phyloP scores from a whole-genome alignment of 2,888 invertebrate genomes.

The Endotricha flammealis region DNA sequence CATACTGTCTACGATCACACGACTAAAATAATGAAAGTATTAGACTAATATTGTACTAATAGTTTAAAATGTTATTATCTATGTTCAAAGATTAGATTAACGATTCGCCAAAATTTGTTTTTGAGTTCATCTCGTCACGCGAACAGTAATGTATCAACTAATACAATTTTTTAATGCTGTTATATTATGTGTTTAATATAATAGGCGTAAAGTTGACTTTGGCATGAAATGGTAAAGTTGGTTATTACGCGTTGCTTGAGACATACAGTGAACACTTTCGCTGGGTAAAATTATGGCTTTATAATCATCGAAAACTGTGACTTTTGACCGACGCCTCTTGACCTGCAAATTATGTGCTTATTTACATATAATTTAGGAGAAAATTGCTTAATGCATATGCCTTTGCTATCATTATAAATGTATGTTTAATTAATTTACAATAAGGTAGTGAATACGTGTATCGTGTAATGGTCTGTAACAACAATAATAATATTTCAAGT shows the following conservation, averaged over 20 bases:
- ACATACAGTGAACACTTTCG: slow-evolving; percentile 36
- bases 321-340: slow-evolving; percentile 38
- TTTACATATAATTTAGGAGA: slow-evolving; percentile 15
- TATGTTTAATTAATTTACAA: too few species aligned
- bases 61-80: slow-evolving; percentile 33
- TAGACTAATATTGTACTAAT: slow-evolving; percentile 34
- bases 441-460: too few species aligned
- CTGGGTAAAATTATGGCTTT: slow-evolving; percentile 40
- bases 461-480: too few species aligned
- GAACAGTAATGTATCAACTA: slow-evolving; percentile 21
- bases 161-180: neutral
- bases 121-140: slow-evolving; percentile 42
- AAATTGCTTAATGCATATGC: too few species aligned
- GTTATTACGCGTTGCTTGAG: slow-evolving; percentile 10
- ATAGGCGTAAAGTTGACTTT: neutral
- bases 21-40: slow-evolving; percentile 39
- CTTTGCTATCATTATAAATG: too few species aligned
- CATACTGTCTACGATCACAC: slow-evolving; percentile 26
- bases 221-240: neutral
- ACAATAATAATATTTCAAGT: too few species aligned
- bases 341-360: slow-evolving; percentile 8
- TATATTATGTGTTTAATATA: neutral
- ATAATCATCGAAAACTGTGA: slow-evolving; percentile 47
- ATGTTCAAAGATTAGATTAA: slow-evolving; percentile 33
- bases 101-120: slow-evolving; percentile 49